Base-by-base conservation (phyloP, 2,888 invertebrate genomes). In the Meteorus colon region DNA sequence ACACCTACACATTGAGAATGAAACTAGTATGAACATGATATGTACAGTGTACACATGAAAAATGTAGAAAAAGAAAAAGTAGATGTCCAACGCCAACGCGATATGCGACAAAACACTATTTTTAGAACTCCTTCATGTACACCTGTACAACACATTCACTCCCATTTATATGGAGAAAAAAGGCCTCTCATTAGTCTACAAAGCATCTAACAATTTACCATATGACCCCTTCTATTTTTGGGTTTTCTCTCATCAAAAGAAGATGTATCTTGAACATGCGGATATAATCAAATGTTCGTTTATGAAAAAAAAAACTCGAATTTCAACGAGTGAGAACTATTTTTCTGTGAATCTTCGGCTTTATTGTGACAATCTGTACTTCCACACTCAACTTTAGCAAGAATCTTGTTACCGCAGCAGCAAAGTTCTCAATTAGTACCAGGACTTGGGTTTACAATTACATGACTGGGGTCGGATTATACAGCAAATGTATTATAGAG, bases 1-100 rank as follows among this genome's bases (percentile, higher is more conserved):
- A 81, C 4, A n/a, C n/a, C 10, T 1, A 55, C 78, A 78, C 78
- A 78, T 78, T 71, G 59, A 73, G 81, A 81, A 80, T 79, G 78
- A 76, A 77, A 81, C 81, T 41, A 82, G 82, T 55, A 55, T 63
- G 63, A 59, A 75, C 62, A 8, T 51, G 51, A 48, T 67, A 62
- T 37, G 48, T 1, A 31, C 34, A 63, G 60, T 69, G 59, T 59
- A 55, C 37, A 14, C 24, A 62, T 73, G 41, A 37, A 29, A 8
- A 31, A 10, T 10, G 29, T 5, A 51, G 66, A 69, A 55, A 41
- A 70, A 73, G 75, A 63, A 66, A 51, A 37, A 77, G 81, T 80
- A 81, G 80, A 81, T 81, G 74, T 81, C 76, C 83, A 82, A 83
- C 84, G 80, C 83, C 83, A 85, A 83, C 85, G 82, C 83, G 81